Base-by-base conservation (phyloP, 2,113 vertebrate species). In the Corythaixoides concolor region DNA sequence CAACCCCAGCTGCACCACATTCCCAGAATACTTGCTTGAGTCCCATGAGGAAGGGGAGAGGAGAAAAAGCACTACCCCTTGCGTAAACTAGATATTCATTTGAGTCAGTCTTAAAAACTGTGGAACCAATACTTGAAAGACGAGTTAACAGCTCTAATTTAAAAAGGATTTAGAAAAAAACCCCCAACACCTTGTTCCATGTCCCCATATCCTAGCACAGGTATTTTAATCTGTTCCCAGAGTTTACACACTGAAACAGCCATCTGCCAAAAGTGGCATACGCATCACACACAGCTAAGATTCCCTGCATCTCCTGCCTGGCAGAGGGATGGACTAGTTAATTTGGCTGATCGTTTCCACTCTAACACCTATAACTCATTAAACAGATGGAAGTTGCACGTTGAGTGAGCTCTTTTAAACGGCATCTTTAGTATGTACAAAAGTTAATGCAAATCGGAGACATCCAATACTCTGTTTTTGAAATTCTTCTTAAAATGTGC, bases 391-490 rank as follows among this genome's bases (percentile, higher is more conserved):
- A 83, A 91, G 33, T 3, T 49, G 30, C 45, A 22, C 0, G 3
- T 33, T 43, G 62, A 80, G 62, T 43, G 62, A 80, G 62, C 68
- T 69, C 19, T 64, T 79, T 37, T n/a, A n/a, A n/a, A n/a, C n/a
- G n/a, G n/a, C n/a, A n/a, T n/a, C n/a, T n/a, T n/a, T n/a, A n/a
- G n/a, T n/a, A n/a, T n/a, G n/a, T n/a, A n/a, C n/a, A n/a, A 52
- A 93, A 81, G 30, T 64, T 41, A 63, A 90, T 4, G 21, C 37
- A 39, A 53, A 52, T 22, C 8, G 26, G 35, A 15, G 27, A 55
- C 39, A 56, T 6, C 7, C 0, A 0, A 60, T 27, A 49, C 9
- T 59, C 45, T 18, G 26, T 2, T 75, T 69, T 17, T 58, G 6
- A 70, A 64, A 52, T 32, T 67, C 62, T 75, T 75, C 52, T 77